Percentiles rank a stretch among this genome's conserved stretches.
These are phyloP conservation scores for Turnix velox DNA, from an alignment of 2,113 vertebrate species.

Conservation along the genomic window DNA sequence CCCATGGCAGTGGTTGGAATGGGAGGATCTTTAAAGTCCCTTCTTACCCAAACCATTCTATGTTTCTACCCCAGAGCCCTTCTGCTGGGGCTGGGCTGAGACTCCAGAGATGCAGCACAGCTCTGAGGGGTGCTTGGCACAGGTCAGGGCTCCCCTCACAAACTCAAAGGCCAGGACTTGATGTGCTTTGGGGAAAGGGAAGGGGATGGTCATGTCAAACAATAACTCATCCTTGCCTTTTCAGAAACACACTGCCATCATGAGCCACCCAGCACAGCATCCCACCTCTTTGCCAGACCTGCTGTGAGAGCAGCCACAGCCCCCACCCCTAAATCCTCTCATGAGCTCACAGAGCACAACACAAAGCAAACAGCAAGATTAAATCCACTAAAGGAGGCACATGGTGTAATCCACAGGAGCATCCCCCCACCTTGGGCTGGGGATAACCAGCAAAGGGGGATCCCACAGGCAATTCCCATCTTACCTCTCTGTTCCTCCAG, in stretches of 20 bases:
- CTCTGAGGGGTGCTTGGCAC: neutral
- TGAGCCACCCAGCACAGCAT: neutral
- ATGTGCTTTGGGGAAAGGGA: fast-evolving
- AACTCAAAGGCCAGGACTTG: neutral
- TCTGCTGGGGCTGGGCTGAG: neutral
- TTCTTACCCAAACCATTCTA: too few species aligned
- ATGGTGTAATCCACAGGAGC: neutral
- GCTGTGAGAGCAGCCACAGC: neutral
- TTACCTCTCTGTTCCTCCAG: neutral
- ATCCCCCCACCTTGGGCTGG: neutral
- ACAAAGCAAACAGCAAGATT: neutral
- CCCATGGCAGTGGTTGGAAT: too few species aligned
- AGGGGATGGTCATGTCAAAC: neutral
- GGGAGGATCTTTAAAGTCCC: too few species aligned
- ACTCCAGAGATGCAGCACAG: neutral
- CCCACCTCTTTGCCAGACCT: neutral
- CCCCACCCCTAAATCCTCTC: neutral
- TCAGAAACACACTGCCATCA: neutral
- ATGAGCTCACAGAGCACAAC: fast-evolving
- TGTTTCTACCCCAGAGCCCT: neutral
- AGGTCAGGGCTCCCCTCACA: neutral
- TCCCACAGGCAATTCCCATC: fast-evolving
- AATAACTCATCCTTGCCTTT: fast-evolving
- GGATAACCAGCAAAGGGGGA: fast-evolving
- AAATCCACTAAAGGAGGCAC: neutral